phyloP scores from a whole-genome alignment of 2,797 vertebrate genomes.

The Protonibea diacanthus region DNA sequence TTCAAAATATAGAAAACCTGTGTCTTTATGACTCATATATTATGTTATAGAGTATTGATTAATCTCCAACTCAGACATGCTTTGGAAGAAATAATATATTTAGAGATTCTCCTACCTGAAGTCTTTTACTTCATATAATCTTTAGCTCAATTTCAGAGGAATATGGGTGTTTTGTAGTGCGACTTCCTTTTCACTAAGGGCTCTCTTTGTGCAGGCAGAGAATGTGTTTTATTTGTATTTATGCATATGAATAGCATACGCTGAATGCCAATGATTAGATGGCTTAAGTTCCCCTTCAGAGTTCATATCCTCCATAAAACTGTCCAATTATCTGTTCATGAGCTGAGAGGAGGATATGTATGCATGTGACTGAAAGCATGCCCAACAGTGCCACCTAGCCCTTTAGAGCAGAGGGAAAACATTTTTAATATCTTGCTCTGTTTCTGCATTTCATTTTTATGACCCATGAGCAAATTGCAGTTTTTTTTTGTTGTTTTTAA shows the following conservation, averaged over 20 bases:
- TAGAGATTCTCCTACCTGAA: conserved; percentile 68
- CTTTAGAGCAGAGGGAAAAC: conserved; percentile 53
- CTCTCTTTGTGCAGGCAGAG: conserved; percentile 71
- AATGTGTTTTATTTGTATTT: conserved; percentile 85
- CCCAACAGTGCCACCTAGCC: conserved; percentile 86
- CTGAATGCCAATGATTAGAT: conserved; percentile 85
- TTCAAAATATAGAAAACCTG: conserved; percentile 53
- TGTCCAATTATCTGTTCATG: conserved; percentile 85
- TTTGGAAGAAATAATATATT: conserved; percentile 46
- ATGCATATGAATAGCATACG: conserved; percentile 83
- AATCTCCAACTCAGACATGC: conserved; percentile 59
- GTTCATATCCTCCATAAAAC: conserved; percentile 86
- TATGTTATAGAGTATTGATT: conserved; percentile 48
- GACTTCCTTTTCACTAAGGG: conserved; percentile 71
- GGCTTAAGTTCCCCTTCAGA: conserved; percentile 85
- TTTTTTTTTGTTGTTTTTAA: conserved; percentile 29
- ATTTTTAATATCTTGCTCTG: conserved; percentile 45
- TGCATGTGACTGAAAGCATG: conserved; percentile 78
- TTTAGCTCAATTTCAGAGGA: conserved; percentile 69
- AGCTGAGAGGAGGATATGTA: conserved; percentile 77
- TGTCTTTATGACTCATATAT: conserved; percentile 41
- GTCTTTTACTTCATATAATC: conserved; percentile 75
- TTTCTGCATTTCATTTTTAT: conserved; percentile 55
- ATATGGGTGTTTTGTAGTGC: conserved; percentile 67
- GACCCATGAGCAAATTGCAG: conserved; percentile 26